Evolutionary conservation across 2,113 vertebrate genomes (phyloP), one percentile per base, ranked within the genome.

Genomic region (Felis chaus): DNA sequence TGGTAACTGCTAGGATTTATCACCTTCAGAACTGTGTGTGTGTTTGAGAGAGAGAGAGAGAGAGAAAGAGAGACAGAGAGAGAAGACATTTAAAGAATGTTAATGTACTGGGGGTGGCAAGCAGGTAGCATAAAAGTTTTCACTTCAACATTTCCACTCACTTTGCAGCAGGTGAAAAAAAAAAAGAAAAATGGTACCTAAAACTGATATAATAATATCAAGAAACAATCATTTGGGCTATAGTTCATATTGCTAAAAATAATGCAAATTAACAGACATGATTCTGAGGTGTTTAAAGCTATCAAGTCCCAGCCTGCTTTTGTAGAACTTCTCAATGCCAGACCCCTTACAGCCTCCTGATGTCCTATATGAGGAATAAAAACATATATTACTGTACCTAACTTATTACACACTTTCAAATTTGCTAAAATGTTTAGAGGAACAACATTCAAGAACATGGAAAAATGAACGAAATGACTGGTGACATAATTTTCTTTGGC

Each of bases 1-100:
- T 66, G 81, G 68, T 29, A 45, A 80, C n/a, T 82, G 29, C 68
- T 92, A 94, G 83, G 50, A 78, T 78, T 95, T 87, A 93, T 61
- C 74, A 89, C 65, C 45, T 41, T 65, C 4, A 89, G 33, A 88
- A 39, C 50, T 6, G 13, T 71, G 39, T n/a, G 41, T 48, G 82
- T 81, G 25, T 36, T 21, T n/a, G 66, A 25, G 39, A 3, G 68
- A 12, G 7, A 63, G 66, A 81, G 21, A n/a, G 31, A 18, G 5
- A 50, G 7, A 79, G 1, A 76, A 13, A 41, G 45, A 16, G 16
- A n/a, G 45, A 13, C 2, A 53, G 4, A 66, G 11, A 73, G 61
- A 33, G 18, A 57, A 36, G 61, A 65, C 23, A 90, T 18, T 45
- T 63, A 33, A 82, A 90, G 66, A 93, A 66, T 4, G 7, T 53